Conservation (phyloP, 30 jellyfish, hydroid and myxozoan genomes). For the Aurelia aurita region DNA sequence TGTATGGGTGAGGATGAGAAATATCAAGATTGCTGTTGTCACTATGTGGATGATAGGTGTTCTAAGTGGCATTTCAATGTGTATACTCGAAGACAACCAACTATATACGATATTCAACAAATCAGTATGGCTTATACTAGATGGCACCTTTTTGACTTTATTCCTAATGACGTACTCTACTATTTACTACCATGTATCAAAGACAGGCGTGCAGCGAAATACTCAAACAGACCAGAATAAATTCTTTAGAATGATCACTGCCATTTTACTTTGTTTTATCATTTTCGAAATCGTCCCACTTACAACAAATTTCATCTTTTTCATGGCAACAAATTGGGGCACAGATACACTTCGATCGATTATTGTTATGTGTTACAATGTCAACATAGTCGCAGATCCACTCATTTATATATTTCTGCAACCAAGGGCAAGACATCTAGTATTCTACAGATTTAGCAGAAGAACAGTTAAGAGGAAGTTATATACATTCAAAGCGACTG, state of each 20-base stretch:
- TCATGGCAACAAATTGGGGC: background rate
- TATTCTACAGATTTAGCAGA: background rate
- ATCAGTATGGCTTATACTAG: slow-evolving; percentile 6
- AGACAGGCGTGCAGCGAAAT: background rate
- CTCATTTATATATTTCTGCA: slow-evolving; percentile 28
- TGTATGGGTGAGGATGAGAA: background rate
- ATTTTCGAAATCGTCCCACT: slow-evolving; percentile 11
- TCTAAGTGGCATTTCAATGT: background rate
- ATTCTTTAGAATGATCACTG: slow-evolving; percentile 2
- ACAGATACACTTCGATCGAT: slow-evolving; percentile 1
- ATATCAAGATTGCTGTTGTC: background rate
- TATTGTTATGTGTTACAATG: slow-evolving; percentile 4
- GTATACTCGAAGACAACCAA: background rate
- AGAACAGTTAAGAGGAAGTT: background rate
- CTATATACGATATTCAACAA: background rate
- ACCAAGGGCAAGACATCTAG: background rate
- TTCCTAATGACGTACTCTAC: slow-evolving; percentile 6
- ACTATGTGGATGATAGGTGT: slow-evolving; percentile 9
- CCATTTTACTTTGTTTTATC: background rate
- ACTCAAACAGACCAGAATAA: background rate
- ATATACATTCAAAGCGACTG: background rate
- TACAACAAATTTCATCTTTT: background rate
- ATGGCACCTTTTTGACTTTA: background rate
- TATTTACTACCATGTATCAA: background rate
- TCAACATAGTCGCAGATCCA: slow-evolving; percentile 26